Conservation (phyloP, 2,888 invertebrate species). For the Campaea margaritaria region DNA sequence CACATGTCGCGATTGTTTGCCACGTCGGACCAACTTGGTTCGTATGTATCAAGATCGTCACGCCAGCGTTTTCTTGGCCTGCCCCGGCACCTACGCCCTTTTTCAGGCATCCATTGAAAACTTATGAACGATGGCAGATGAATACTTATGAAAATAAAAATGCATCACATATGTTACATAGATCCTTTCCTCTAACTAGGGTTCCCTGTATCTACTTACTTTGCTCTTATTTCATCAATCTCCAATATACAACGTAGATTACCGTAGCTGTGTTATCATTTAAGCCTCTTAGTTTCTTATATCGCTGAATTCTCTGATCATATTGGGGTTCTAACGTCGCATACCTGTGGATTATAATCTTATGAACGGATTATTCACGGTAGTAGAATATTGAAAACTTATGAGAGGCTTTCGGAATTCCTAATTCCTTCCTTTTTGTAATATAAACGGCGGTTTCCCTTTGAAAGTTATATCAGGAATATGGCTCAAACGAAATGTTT, state of each 20-base stretch:
- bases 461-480: neutral
- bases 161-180: no score
- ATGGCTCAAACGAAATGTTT: neutral
- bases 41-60: no score
- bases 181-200: no score
- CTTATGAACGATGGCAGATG: no score
- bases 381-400: conserved; percentile 25
- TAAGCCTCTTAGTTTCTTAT: conserved; percentile 18
- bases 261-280: neutral
- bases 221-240: no score
- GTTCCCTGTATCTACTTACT: no score
- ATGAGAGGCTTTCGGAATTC: conserved; percentile 22
- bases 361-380: conserved; percentile 15
- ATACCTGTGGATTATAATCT: conserved; percentile 24
- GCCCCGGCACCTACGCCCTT: no score
- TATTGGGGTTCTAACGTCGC: conserved; percentile 15
- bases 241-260: neutral
- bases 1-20: no score
- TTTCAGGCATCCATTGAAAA: no score
- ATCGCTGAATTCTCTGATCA: conserved; percentile 16
- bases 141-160: no score
- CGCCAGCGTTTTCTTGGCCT: no score
- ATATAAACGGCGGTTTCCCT: neutral
- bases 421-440: conserved; percentile 7
- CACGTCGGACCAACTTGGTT: no score